phyloP scores from a whole-genome alignment of 2,113 vertebrate species.

The Artemisiospiza belli region DNA sequence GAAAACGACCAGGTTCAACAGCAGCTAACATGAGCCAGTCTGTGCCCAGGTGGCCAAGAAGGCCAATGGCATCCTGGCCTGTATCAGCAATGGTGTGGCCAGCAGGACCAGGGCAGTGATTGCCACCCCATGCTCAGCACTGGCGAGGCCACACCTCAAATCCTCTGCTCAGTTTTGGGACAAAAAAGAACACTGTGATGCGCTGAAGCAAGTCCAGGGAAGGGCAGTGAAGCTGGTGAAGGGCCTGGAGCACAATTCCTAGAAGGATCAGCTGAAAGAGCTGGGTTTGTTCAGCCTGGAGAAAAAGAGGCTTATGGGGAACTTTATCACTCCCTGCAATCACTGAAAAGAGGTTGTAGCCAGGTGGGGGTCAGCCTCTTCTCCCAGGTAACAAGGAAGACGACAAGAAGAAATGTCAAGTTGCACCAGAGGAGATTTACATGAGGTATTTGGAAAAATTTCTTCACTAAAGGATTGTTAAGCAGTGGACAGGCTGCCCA shows the following conservation, averaged over 20 bases:
- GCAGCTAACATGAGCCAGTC: background rate
- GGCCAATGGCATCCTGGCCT: background rate
- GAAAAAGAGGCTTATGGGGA: background rate
- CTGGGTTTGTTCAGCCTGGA: background rate
- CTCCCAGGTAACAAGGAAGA: background rate
- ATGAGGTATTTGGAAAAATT: background rate
- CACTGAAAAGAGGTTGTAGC: background rate
- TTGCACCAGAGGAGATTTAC: background rate
- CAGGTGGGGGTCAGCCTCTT: background rate
- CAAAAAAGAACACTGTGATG: background rate
- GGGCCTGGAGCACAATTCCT: background rate
- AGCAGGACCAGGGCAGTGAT: background rate
- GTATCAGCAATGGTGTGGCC: background rate
- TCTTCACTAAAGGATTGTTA: background rate
- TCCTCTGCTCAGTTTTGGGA: background rate
- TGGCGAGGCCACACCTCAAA: background rate
- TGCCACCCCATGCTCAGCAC: background rate
- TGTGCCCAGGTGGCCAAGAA: background rate
- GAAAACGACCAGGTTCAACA: background rate
- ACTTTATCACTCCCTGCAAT: background rate
- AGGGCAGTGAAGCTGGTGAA: background rate
- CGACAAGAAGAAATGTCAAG: background rate
- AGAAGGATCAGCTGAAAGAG: background rate
- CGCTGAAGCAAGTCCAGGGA: rapidly evolving
- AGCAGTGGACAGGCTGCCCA: background rate